Percentiles rank a stretch among this genome's conserved stretches.
These are phyloP conservation scores for Oxystoma pomonae DNA, from an alignment of 2,888 invertebrate genomes.

Conservation along the genomic window DNA sequence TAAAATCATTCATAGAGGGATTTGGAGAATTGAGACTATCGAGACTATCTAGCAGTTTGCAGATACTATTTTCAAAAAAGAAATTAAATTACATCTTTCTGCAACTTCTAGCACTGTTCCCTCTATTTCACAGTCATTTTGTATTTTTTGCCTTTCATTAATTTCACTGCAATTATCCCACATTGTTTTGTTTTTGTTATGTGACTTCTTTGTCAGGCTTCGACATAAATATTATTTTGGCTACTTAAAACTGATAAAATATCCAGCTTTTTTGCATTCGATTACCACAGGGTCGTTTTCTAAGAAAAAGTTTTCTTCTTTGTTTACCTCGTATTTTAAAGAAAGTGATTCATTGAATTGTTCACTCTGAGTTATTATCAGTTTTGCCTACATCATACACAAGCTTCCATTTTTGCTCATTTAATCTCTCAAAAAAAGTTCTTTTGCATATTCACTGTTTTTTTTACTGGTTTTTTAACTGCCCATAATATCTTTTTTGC, in stretches of 20 bases:
- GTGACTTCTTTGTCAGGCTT: background rate
- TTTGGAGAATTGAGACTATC: background rate
- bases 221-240: too few species aligned
- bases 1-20: background rate
- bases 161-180: background rate
- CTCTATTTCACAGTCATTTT: background rate
- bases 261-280: background rate
- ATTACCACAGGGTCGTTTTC: too few species aligned
- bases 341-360: background rate
- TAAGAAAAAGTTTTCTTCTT: background rate
- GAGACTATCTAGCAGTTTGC: background rate
- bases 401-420: background rate
- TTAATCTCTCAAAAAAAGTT: background rate
- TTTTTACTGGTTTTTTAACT: too few species aligned
- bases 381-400: background rate
- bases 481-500: too few species aligned
- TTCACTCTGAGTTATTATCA: background rate
- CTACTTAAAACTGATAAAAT: too few species aligned
- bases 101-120: background rate
- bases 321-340: background rate
- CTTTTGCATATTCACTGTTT: background rate
- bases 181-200: background rate
- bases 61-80: background rate
- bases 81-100: background rate
- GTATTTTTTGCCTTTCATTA: background rate